A percentile compares a stretch with the other conserved stretches of the same genome.
Evolutionary conservation across 2,888 invertebrate genomes (phyloP).

Genomic region (Luperina testacea): DNA sequence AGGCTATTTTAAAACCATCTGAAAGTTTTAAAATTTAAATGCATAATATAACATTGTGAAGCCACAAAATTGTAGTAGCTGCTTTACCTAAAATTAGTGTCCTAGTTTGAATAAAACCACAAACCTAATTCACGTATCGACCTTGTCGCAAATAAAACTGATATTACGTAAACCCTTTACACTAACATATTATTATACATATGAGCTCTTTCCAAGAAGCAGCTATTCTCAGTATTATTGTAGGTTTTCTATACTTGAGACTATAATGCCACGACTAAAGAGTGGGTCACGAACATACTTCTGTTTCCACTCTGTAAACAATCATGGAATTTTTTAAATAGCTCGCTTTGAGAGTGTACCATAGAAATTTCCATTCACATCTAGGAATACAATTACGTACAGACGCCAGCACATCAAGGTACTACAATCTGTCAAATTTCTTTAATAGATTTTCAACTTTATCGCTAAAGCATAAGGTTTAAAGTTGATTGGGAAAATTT

Average conservation of each 20-base stretch:
- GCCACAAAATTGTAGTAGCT: constrained; percentile 5
- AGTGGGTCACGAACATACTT: constrained; percentile 32
- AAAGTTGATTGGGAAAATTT: too few species aligned
- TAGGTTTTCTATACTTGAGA: constrained; percentile 19
- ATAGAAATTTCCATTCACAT: constrained; percentile 4
- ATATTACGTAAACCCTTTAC: constrained; percentile 40
- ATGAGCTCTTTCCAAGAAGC: constrained; percentile 36
- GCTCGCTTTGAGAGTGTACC: background rate
- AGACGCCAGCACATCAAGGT: too few species aligned
- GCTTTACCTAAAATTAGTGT: background rate
- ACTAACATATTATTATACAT: constrained; percentile 5
- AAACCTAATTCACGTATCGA: constrained; percentile 25
- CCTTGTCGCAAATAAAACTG: constrained; percentile 35
- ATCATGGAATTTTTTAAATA: constrained; percentile 19
- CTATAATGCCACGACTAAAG: constrained; percentile 36
- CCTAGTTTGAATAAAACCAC: constrained; percentile 37
- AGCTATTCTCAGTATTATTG: constrained; percentile 23
- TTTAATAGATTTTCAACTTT: too few species aligned
- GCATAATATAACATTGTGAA: constrained; percentile 5
- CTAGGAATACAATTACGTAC: background rate
- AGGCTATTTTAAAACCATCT: background rate
- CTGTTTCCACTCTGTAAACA: constrained; percentile 3
- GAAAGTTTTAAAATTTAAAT: background rate
- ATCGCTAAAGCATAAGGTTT: too few species aligned
- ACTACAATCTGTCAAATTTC: too few species aligned